phyloP scores from a whole-genome alignment of 2,113 vertebrate species.

The Festucalex cinctus region DNA sequence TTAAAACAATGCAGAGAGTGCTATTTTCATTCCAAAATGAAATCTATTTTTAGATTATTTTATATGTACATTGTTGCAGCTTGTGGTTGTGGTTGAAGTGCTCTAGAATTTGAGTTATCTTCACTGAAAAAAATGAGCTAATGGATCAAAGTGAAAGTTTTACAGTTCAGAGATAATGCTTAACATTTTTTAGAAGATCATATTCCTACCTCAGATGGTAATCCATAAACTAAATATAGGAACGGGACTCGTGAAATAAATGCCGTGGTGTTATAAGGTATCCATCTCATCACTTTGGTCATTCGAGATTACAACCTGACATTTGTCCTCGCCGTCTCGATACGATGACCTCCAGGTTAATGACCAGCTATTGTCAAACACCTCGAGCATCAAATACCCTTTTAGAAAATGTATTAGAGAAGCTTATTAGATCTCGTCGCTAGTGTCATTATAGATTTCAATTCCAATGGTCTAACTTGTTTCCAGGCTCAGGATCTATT shows the following conservation, averaged over 20 bases:
- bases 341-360: slow-evolving; percentile 57
- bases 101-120: too few relatives aligned
- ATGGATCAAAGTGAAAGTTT: neutral
- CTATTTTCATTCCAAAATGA: too few relatives aligned
- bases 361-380: slow-evolving; percentile 43
- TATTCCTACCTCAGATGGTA: neutral
- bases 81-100: too few relatives aligned
- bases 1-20: too few relatives aligned
- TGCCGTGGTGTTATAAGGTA: neutral
- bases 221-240: neutral
- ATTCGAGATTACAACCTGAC: slow-evolving; percentile 12
- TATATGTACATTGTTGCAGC: too few relatives aligned
- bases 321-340: slow-evolving; percentile 34
- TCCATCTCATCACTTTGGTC: neutral
- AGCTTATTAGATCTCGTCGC: slow-evolving; percentile 47
- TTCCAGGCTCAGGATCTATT: slow-evolving; percentile 45
- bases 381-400: slow-evolving; percentile 48
- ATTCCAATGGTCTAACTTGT: slow-evolving; percentile 36
- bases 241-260: neutral
- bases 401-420: slow-evolving; percentile 52
- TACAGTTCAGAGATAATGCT: neutral
- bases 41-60: too few relatives aligned
- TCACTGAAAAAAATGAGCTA: too few relatives aligned
- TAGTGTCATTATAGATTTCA: slow-evolving; percentile 51
- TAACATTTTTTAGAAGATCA: neutral